Evolutionary conservation across 2,797 vertebrate genomes (phyloP).

Genomic region (Margarornis squamiger): DNA sequence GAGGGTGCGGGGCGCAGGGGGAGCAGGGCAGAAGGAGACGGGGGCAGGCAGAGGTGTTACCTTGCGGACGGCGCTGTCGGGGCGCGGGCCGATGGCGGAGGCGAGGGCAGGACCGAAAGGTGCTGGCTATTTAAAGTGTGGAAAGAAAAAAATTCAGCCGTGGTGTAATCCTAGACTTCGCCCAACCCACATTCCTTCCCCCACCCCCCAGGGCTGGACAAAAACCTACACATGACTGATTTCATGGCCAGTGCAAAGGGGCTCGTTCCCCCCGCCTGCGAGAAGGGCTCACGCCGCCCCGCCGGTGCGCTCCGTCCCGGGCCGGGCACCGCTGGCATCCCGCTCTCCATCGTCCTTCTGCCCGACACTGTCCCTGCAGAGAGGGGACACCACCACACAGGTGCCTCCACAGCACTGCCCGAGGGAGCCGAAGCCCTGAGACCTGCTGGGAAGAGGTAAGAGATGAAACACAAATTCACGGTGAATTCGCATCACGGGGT

Average conservation of each 20-base stretch:
- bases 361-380: fast-evolving
- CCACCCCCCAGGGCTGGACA: slow-evolving; percentile 58
- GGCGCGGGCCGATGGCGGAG: neutral
- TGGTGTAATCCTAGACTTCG: slow-evolving; percentile 80
- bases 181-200: slow-evolving; percentile 80
- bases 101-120: slow-evolving; percentile 54
- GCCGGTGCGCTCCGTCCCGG: neutral
- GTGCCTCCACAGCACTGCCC: neutral
- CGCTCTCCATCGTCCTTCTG: neutral
- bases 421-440: fast-evolving
- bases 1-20: neutral
- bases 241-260: slow-evolving; percentile 20
- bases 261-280: neutral
- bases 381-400: neutral
- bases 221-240: slow-evolving; percentile 62
- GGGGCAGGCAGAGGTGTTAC: slow-evolving; percentile 58
- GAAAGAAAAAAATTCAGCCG: slow-evolving; percentile 44
- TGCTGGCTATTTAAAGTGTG: slow-evolving; percentile 74
- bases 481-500: fast-evolving
- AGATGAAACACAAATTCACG: fast-evolving
- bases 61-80: slow-evolving; percentile 58
- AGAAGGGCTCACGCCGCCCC: neutral
- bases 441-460: neutral
- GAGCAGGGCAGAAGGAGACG: neutral
- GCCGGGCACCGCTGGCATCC: neutral